phyloP scores from a whole-genome alignment of 2,113 vertebrate species.

The Nansenia antarctica region DNA sequence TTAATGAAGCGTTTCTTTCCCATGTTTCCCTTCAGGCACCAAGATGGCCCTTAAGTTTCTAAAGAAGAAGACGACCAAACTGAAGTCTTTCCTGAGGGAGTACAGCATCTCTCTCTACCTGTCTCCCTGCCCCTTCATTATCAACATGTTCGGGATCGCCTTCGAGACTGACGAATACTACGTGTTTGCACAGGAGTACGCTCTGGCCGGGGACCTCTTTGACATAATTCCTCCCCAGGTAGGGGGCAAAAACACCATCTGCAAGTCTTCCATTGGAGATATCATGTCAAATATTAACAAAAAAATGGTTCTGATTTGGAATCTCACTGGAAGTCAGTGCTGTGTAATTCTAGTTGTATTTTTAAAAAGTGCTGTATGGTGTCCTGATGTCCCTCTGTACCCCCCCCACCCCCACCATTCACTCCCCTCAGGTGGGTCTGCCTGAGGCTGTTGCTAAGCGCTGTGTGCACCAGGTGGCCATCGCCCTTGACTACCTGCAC shows the following conservation, averaged over 20 bases:
- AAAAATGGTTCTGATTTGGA: no score
- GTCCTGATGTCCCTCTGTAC: background rate
- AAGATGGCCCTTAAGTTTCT: slow-evolving; percentile 86
- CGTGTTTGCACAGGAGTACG: slow-evolving; percentile 84
- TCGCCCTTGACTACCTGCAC: slow-evolving; percentile 82
- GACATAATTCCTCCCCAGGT: slow-evolving; percentile 88
- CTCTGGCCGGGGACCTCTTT: slow-evolving; percentile 81
- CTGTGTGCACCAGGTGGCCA: slow-evolving; percentile 82
- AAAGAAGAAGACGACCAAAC: slow-evolving; percentile 84
- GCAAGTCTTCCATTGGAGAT: no score
- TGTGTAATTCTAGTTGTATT: no score
- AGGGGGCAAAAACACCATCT: background rate
- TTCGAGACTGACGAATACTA: slow-evolving; percentile 84
- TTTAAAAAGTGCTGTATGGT: no score
- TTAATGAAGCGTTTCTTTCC: background rate
- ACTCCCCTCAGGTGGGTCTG: slow-evolving; percentile 79
- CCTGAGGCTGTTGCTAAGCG: slow-evolving; percentile 81
- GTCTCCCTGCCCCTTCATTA: slow-evolving; percentile 82
- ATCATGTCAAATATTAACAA: no score
- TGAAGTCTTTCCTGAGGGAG: slow-evolving; percentile 82
- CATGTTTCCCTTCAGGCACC: slow-evolving; percentile 62
- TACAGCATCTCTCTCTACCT: slow-evolving; percentile 84
- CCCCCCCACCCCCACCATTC: background rate
- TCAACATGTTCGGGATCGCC: slow-evolving; percentile 84
- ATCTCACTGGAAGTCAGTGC: no score